Conservation (phyloP, 2,888 invertebrate species). For the Prionchulus punctatus region DNA sequence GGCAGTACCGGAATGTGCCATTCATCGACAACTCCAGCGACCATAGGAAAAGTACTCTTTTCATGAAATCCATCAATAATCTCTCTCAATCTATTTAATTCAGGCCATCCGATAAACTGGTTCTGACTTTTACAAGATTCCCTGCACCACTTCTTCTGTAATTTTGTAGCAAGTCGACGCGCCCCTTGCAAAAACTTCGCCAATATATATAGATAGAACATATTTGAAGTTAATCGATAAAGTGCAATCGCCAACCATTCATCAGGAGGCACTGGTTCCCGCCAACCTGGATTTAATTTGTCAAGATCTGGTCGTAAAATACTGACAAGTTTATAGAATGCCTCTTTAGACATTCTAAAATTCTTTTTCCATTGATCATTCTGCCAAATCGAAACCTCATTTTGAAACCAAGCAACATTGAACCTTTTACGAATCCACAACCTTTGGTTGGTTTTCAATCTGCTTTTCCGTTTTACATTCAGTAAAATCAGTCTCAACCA, state of each 20-base stretch:
- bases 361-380: too few relatives aligned
- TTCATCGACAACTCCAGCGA: neutral
- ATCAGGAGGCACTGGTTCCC: neutral
- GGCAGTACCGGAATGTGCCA: neutral
- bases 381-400: too few relatives aligned
- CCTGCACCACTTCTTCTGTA: neutral
- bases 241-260: neutral
- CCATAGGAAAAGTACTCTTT: neutral
- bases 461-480: too few relatives aligned
- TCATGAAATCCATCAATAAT: neutral
- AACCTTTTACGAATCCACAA: too few relatives aligned
- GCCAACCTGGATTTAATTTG: neutral
- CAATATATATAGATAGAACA: neutral
- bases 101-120: neutral
- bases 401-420: too few relatives aligned
- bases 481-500: too few relatives aligned
- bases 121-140: neutral
- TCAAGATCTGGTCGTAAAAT: neutral
- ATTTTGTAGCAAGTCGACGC: neutral
- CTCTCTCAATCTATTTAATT: neutral
- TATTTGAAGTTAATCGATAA: neutral
- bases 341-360: neutral
- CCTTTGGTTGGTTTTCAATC: too few relatives aligned
- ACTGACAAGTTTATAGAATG: neutral
- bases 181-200: neutral